Evolutionary conservation across 2,888 invertebrate genomes (phyloP), one percentile per base, ranked within the genome.

Genomic region (Athetis lepigone): DNA sequence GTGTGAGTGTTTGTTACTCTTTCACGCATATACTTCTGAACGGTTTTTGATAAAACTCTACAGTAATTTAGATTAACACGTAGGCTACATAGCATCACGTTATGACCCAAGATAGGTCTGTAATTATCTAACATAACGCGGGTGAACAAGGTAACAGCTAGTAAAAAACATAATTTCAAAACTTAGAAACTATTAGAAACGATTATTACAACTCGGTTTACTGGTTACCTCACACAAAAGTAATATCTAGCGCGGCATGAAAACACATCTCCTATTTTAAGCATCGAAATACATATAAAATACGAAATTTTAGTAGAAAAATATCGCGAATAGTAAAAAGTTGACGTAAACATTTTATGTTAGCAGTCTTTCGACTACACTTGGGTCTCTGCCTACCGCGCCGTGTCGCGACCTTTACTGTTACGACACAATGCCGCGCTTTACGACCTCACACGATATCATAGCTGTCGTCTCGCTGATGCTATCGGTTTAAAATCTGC

Each of bases 311-410:
- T 47, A 76, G 54, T 71, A 29, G 54, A 64, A 72, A 75, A 71
- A 65, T 72, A 76, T 71, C 66, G 50, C 46, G 27, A 27, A 47
- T 65, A 71, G 50, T 72, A 72, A 76, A 72, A 71, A 43, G 18
- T 51, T 55, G 8, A 42, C 61, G 52, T 36, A 39, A 55, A 50
- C 50, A 21, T 63, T 76, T 79, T 63, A 79, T 79, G 54, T 40
- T n/a, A 18, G 39, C 43, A n/a, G 55, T 45, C 57, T 27, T 36
- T 13, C 16, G 61, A 36, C 65, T 59, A 71, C 43, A 47, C 56
- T 25, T 18, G 40, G 23, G 19, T 16, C 19, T 18, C 79, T 67
- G 42, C 56, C 64, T 19, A 54, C 55, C 52, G 60, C 36, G 21
- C 13, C 2, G 18, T 5, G 37, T 40, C 51, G 52, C 47, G 52